Conservation (phyloP, 1,140 invertebrate species). For the Drosophila navojoa region DNA sequence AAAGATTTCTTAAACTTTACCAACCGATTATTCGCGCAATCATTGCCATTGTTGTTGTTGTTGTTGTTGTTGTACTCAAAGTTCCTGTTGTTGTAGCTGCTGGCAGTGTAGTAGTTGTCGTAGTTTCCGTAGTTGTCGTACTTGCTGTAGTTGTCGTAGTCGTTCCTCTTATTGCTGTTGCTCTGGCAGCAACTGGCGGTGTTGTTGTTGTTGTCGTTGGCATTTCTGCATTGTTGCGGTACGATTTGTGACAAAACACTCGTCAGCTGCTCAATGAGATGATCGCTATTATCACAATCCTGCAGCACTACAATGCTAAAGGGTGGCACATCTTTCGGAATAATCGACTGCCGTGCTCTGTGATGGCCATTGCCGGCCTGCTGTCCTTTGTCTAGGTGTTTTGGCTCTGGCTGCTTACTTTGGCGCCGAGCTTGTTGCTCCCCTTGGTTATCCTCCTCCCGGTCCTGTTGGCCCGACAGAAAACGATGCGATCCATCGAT, state of each 20-base stretch:
- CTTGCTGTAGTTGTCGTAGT: background rate
- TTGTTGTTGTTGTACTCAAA: no score
- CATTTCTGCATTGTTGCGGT: background rate
- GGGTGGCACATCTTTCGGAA: background rate
- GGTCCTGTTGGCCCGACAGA: background rate
- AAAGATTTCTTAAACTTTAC: background rate
- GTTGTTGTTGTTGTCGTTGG: background rate
- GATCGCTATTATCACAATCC: slow-evolving; percentile 36
- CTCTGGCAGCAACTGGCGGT: background rate
- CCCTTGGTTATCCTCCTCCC: no score
- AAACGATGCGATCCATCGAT: background rate
- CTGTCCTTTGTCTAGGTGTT: no score
- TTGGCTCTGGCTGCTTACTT: no score
- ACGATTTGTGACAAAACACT: slow-evolving; percentile 8
- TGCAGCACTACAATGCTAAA: slow-evolving; percentile 62
- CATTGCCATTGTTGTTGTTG: no score
- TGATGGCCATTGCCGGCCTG: no score
- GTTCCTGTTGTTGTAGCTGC: background rate
- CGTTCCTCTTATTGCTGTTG: background rate
- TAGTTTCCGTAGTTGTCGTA: background rate
- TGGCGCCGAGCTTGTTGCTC: no score
- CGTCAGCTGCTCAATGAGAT: slow-evolving; percentile 48
- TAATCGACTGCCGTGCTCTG: no score
- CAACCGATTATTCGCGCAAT: background rate
- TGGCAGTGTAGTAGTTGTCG: no score